These are phyloP conservation scores for Gadus chalcogrammus DNA, from an alignment of 2,113 vertebrate genomes.

Conservation along the genomic window DNA sequence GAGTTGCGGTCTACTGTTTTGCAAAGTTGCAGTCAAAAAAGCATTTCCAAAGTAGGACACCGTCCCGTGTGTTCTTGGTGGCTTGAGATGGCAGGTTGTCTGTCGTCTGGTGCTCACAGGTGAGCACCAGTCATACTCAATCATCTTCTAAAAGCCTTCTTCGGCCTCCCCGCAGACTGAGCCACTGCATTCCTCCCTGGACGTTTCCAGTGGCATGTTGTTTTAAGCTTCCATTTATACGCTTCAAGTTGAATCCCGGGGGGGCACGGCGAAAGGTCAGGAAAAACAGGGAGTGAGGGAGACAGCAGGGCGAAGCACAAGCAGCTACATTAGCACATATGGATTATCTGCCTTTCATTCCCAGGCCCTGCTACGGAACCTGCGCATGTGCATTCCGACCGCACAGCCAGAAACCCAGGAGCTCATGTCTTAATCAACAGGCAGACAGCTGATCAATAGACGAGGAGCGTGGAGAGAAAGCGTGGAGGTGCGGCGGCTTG, in stretches of 20 bases:
- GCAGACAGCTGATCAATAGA: constrained; percentile 65
- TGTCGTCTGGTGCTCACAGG: too few species aligned
- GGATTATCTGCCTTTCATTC: constrained; percentile 66
- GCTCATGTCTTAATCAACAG: constrained; percentile 69
- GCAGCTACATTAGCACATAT: constrained; percentile 67
- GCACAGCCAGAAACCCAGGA: constrained; percentile 35
- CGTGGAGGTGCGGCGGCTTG: constrained; percentile 47
- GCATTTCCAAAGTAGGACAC: too few species aligned
- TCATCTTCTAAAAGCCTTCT: too few species aligned
- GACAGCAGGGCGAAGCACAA: constrained; percentile 56
- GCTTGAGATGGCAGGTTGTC: too few species aligned
- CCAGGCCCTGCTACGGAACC: constrained; percentile 54
- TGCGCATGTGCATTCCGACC: constrained; percentile 57
- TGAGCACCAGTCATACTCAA: too few species aligned
- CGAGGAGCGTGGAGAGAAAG: constrained; percentile 49
- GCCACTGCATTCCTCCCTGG: too few species aligned
- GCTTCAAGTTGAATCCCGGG: background rate
- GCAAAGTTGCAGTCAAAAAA: too few species aligned
- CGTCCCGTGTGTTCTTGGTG: too few species aligned
- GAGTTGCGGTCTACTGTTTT: too few species aligned
- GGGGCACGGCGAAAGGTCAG: constrained; percentile 1
- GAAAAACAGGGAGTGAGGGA: constrained; percentile 38
- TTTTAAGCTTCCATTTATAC: background rate
- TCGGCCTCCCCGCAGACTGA: too few species aligned
- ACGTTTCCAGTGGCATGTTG: background rate